Conservation (phyloP, 1,140 invertebrate genomes). For the Drosophila asahinai region DNA sequence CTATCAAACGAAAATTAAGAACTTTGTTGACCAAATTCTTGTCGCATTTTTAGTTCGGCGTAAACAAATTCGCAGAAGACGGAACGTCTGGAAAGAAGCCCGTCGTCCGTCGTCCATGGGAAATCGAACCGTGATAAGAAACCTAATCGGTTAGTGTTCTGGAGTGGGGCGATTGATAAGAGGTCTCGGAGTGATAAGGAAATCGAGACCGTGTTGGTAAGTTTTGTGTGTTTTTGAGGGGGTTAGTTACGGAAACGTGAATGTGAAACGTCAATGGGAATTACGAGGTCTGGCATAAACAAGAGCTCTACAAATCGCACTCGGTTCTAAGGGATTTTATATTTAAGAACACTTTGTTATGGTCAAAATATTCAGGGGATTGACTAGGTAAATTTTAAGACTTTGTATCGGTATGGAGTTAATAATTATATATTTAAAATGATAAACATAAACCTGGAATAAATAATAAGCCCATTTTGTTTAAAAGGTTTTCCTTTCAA, state of each 20-base stretch:
- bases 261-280: conserved; percentile 21
- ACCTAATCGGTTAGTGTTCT: conserved; percentile 41
- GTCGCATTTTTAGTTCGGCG: conserved; percentile 16
- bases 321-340: neutral
- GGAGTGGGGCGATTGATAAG: conserved; percentile 38
- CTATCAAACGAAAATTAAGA: conserved; percentile 32
- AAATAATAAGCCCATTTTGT: neutral
- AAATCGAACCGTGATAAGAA: conserved; percentile 28
- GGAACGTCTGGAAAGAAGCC: conserved; percentile 29
- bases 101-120: conserved; percentile 8
- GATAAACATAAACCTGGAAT: neutral
- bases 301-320: neutral
- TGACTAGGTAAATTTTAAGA: neutral
- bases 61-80: conserved; percentile 49
- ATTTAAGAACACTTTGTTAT: neutral
- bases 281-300: neutral
- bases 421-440: neutral
- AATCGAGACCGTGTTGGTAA: conserved; percentile 9
- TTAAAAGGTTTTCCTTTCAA: too few relatives aligned
- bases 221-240: conserved; percentile 16
- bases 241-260: conserved; percentile 29
- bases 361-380: neutral
- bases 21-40: conserved; percentile 46
- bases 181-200: conserved; percentile 9
- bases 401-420: neutral